phyloP scores from a whole-genome alignment of 2,888 invertebrate genomes.

The Athripsodes cinereus region DNA sequence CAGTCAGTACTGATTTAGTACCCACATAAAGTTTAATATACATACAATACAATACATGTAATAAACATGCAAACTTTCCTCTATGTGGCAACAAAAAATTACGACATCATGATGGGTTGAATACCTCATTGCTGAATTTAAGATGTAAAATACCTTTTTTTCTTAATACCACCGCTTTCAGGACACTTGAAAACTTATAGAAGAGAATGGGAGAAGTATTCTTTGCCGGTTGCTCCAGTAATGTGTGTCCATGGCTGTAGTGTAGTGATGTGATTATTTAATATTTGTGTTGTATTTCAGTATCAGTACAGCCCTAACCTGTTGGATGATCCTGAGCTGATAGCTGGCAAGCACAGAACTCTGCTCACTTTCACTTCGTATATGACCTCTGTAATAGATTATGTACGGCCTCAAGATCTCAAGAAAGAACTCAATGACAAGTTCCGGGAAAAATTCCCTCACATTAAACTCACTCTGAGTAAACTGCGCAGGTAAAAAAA shows the following conservation, averaged over 20 bases:
- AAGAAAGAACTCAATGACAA: conserved; percentile 97
- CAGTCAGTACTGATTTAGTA: conserved; percentile 6
- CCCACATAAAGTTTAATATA: background rate
- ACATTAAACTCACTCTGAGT: conserved; percentile 89
- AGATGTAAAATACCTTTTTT: too few relatives aligned
- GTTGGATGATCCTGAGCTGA: conserved; percentile 88
- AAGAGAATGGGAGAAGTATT: too few relatives aligned
- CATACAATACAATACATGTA: too few relatives aligned
- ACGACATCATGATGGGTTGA: too few relatives aligned
- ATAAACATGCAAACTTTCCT: too few relatives aligned
- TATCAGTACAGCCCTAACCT: conserved; percentile 78
- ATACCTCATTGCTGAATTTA: too few relatives aligned
- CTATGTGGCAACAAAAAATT: too few relatives aligned
- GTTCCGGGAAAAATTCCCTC: conserved; percentile 91
- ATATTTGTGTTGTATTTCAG: conserved; percentile 32
- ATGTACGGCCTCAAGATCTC: conserved; percentile 89
- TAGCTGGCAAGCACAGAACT: conserved; percentile 84
- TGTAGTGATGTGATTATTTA: too few relatives aligned
- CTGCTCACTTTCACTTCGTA: conserved; percentile 82
- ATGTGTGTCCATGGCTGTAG: too few relatives aligned
- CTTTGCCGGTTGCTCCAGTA: too few relatives aligned
- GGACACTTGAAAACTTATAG: too few relatives aligned
- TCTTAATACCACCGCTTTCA: too few relatives aligned
- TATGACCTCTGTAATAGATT: conserved; percentile 94
- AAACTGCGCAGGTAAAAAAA: conserved; percentile 96